Conservation (phyloP, 2,888 invertebrate species). For the Tipula helvola region DNA sequence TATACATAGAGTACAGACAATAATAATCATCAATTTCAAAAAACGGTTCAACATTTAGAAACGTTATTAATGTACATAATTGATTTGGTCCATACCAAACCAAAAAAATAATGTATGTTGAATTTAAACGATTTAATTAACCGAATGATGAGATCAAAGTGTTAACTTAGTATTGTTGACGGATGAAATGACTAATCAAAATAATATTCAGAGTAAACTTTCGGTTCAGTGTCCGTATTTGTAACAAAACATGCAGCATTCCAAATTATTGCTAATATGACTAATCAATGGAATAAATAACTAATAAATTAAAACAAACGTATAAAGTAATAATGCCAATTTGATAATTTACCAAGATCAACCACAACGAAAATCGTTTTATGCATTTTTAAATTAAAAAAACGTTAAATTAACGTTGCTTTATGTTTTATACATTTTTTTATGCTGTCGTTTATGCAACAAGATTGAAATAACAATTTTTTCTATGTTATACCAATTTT, state of each 20-base stretch:
- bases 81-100: neutral
- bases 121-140: neutral
- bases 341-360: neutral
- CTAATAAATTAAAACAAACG: neutral
- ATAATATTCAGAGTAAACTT: too few relatives aligned
- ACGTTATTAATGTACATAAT: neutral
- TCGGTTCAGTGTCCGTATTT: too few relatives aligned
- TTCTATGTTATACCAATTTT: neutral
- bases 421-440: neutral
- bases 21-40: too few relatives aligned
- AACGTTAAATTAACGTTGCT: neutral
- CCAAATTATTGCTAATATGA: too few relatives aligned
- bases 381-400: neutral
- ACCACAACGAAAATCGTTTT: neutral
- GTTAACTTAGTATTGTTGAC: too few relatives aligned
- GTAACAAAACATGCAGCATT: too few relatives aligned
- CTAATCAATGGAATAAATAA: neutral
- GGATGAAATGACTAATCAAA: too few relatives aligned
- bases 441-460: neutral
- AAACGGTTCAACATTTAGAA: neutral
- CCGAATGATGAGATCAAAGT: neutral
- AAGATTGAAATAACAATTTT: neutral
- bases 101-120: too few relatives aligned
- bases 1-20: neutral
- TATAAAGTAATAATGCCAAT: neutral